phyloP scores from a whole-genome alignment of 2,113 vertebrate genomes.

The Sander lucioperca region DNA sequence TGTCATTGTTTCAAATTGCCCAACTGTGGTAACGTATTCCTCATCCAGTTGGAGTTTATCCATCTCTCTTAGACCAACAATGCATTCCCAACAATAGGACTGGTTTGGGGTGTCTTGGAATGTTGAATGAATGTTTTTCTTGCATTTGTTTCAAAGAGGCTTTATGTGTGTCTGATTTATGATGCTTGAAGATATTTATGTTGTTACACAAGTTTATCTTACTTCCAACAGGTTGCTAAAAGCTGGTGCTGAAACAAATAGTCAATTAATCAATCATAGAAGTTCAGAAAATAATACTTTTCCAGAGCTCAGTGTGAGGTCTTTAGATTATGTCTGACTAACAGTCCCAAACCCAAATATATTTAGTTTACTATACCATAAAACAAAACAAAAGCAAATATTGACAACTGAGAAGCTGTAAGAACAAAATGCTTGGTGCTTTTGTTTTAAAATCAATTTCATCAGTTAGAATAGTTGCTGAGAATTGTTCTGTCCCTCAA shows the following conservation, averaged over 20 bases:
- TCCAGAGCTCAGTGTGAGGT: no score
- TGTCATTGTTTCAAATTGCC: slow-evolving; percentile 25
- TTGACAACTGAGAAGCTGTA: not conserved
- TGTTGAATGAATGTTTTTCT: not conserved
- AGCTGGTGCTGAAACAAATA: not conserved
- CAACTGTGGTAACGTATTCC: slow-evolving; percentile 15
- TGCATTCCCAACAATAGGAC: slow-evolving; percentile 11
- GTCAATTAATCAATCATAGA: not conserved
- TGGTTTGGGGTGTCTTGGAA: not conserved
- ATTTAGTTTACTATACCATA: not conserved
- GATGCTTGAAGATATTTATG: not conserved
- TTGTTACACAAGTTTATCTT: not conserved
- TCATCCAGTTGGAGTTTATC: slow-evolving; percentile 12
- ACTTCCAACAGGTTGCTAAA: not conserved
- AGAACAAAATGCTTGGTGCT: not conserved
- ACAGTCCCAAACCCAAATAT: not conserved
- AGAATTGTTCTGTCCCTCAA: not conserved
- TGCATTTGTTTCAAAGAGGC: not conserved
- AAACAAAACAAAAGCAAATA: not conserved
- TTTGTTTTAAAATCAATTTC: not conserved
- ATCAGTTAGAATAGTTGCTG: not conserved
- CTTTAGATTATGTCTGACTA: no score
- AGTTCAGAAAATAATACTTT: not conserved
- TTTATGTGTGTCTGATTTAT: slow-evolving; percentile 7
- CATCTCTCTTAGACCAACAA: slow-evolving; percentile 11